These are phyloP conservation scores for Abrostola triplasia DNA, from an alignment of 2,888 invertebrate genomes.

Conservation along the genomic window DNA sequence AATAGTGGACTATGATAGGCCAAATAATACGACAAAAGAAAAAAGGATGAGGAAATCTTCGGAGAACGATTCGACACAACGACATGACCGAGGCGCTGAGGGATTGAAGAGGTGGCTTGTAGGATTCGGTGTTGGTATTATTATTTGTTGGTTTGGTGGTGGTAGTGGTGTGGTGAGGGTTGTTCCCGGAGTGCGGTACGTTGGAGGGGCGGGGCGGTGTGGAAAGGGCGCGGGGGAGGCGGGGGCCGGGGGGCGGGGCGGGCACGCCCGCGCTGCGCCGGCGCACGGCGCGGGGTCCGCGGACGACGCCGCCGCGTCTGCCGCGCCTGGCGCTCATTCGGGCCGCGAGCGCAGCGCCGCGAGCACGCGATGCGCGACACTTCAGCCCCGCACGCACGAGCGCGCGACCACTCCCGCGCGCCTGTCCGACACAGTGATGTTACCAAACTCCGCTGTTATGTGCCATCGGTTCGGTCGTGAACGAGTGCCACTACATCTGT, in stretches of 20 bases:
- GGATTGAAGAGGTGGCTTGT: background rate
- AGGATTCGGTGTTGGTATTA: background rate
- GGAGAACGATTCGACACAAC: background rate
- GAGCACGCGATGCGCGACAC: constrained; percentile 74
- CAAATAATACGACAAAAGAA: background rate
- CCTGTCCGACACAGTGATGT: constrained; percentile 79
- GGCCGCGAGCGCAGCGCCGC: constrained; percentile 74
- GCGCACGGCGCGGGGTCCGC: constrained; percentile 57
- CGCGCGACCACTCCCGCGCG: constrained; percentile 76
- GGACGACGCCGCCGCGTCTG: constrained; percentile 71
- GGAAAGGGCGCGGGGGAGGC: constrained; percentile 38
- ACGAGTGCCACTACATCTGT: constrained; percentile 80
- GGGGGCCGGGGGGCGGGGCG: constrained; percentile 59
- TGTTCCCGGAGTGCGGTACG: constrained; percentile 47
- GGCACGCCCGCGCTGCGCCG: constrained; percentile 57
- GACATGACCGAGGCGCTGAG: background rate
- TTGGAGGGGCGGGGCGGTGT: constrained; percentile 54
- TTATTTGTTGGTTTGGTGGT: constrained; percentile 9
- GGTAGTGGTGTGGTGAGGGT: constrained; percentile 49
- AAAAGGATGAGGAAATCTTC: background rate
- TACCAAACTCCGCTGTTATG: constrained; percentile 82
- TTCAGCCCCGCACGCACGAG: constrained; percentile 62
- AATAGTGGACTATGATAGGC: background rate
- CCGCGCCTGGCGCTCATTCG: constrained; percentile 77
- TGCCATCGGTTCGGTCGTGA: constrained; percentile 79